Evolutionary conservation across 2,888 invertebrate genomes (phyloP), one percentile per base, ranked within the genome.

Genomic region (Dendrolimus pini): DNA sequence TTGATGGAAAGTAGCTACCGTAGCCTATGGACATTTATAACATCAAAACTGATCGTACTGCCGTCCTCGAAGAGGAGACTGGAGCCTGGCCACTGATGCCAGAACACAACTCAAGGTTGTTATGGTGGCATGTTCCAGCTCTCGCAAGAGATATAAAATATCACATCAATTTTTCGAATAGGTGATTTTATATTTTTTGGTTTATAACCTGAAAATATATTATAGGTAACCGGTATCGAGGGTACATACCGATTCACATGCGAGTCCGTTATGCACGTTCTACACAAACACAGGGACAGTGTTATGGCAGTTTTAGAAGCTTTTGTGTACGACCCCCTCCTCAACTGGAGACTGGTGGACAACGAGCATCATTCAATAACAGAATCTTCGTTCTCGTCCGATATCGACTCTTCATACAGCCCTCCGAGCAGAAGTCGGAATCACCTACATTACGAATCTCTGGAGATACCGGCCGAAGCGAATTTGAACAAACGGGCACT

Each of bases 281-380:
- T 99, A 12, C 94, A 97, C 65, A 93, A 96, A 55, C 98, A 99
- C 81, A 96, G 98, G 73, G 99, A 99, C 89, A 98, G 98, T 75
- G 91, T 99, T 57, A 98, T 99, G 98, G 99, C 99, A 1, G 99
- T 99, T 1, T 88, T 99, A 52, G 99, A 99, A 80, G 99, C 99
- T 0, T 99, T 99, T 82, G 98, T 99, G 0, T 98, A 99, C 78
- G 99, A 99, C 90, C 99, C 99, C 0, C 89, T 99, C 52, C 93
- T 99, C 18, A 99, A 99, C 87, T 99, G 99, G 99, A 93, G 99
- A 59, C 92, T 99, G 7, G 74, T 84, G 47, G 84, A 87, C 69
- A 83, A 80, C 74, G 86, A 83, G n/a, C 80, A 81, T 41, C 80
- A 77, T 53, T 88, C 89, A 0, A 68, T 86, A 61, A 82, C 85